phyloP scores from a whole-genome alignment of 2,888 invertebrate species.

The Piscicola geometra region DNA sequence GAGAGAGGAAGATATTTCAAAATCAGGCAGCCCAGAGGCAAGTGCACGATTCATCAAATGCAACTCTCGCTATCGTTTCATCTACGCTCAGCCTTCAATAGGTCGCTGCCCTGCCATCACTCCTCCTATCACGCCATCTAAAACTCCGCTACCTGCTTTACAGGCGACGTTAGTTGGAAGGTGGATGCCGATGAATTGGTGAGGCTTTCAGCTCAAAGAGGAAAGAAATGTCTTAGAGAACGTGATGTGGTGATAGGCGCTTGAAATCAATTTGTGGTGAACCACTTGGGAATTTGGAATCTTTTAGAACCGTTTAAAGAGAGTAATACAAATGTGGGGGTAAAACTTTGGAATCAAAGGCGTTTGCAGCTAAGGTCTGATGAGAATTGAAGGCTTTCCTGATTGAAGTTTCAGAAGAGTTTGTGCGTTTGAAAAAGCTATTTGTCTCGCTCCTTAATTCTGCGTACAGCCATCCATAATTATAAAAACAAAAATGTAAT shows the following conservation, averaged over 20 bases:
- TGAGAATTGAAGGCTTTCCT: neutral
- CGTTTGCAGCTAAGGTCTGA: neutral
- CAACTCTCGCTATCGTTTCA: neutral
- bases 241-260: too few relatives aligned
- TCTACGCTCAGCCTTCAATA: conserved; percentile 3
- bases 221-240: too few relatives aligned
- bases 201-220: too few relatives aligned
- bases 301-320: too few relatives aligned
- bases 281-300: too few relatives aligned
- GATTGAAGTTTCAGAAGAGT: neutral
- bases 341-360: too few relatives aligned
- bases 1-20: neutral
- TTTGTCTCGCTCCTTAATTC: neutral
- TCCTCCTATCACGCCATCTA: neutral
- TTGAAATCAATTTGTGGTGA: too few relatives aligned
- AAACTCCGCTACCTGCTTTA: neutral
- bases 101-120: neutral
- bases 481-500: neutral
- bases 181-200: too few relatives aligned
- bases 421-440: neutral
- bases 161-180: too few relatives aligned
- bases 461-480: neutral
- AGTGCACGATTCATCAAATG: neutral
- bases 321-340: too few relatives aligned
- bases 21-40: neutral